Evolutionary conservation across 2,888 invertebrate genomes (phyloP).

Genomic region (Thymelicus lineola): DNA sequence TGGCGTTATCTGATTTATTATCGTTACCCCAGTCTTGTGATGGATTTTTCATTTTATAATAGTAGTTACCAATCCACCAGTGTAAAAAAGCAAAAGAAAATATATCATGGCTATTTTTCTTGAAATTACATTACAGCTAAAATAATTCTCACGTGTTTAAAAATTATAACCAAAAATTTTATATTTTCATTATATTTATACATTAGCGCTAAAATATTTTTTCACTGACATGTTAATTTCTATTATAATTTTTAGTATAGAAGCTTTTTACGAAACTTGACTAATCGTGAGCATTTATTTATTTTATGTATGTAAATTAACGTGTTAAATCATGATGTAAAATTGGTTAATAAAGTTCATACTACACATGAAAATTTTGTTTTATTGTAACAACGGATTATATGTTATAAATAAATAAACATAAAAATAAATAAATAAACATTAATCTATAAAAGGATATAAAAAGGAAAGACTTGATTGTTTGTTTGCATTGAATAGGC

Average conservation of each 20-base stretch:
- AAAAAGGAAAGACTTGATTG: no score
- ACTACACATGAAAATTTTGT: constrained; percentile 44
- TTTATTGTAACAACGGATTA: background rate
- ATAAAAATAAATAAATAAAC: no score
- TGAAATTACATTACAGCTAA: background rate
- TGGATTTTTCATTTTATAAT: constrained; percentile 2
- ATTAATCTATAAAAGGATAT: no score
- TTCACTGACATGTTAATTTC: constrained; percentile 45
- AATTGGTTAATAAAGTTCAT: constrained; percentile 78
- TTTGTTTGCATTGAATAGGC: no score
- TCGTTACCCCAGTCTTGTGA: background rate
- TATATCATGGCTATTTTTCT: background rate
- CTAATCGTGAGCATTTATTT: constrained; percentile 80
- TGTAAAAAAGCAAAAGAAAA: background rate
- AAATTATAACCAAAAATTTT: constrained; percentile 1
- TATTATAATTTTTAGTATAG: constrained; percentile 52
- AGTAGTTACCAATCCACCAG: background rate
- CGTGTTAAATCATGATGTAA: constrained; percentile 80
- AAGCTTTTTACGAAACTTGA: constrained; percentile 67
- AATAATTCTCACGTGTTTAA: background rate
- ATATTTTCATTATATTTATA: constrained; percentile 22
- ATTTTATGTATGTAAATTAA: constrained; percentile 73
- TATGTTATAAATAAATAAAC: no score
- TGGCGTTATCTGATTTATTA: background rate
- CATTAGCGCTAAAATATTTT: constrained; percentile 20